Percentiles rank a stretch among this genome's conserved stretches.
Conservation (phyloP, 2,888 invertebrate genomes). For the Dolichopus griseipennis region DNA sequence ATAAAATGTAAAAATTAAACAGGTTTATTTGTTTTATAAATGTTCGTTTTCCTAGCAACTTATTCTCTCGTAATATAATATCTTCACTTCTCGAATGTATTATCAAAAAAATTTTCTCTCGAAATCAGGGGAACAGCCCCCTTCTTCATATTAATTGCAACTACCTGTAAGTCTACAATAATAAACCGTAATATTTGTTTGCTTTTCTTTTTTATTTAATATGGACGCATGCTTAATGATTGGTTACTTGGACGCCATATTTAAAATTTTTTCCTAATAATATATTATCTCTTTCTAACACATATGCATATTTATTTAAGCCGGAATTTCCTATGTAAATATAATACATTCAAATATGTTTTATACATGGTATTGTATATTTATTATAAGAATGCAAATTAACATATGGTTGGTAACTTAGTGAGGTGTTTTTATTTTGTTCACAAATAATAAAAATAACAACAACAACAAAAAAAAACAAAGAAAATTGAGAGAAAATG, state of each 20-base stretch:
- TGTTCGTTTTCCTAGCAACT: too few species aligned
- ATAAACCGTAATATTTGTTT: too few species aligned
- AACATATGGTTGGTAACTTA: not conserved
- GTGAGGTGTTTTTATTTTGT: not conserved
- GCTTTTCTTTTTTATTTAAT: not conserved
- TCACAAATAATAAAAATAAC: not conserved
- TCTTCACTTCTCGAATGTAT: too few species aligned
- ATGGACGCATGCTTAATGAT: slow-evolving; percentile 41
- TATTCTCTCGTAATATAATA: too few species aligned
- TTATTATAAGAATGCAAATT: not conserved
- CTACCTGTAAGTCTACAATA: not conserved
- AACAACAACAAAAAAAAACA: not conserved
- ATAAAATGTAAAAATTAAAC: not conserved
- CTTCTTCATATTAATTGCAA: not conserved
- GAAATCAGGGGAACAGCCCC: not conserved
- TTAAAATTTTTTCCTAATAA: slow-evolving; percentile 35
- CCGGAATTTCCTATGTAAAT: too few species aligned
- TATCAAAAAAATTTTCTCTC: not conserved
- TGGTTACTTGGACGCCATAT: slow-evolving; percentile 43
- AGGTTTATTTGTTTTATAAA: not conserved
- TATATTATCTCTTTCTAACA: slow-evolving; percentile 26
- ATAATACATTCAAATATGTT: too few species aligned
- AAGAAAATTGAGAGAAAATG: not conserved
- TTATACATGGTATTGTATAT: not conserved
- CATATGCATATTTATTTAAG: not conserved